phyloP scores from a whole-genome alignment of 2,888 invertebrate species.

The Macrostomum cliftonense region DNA sequence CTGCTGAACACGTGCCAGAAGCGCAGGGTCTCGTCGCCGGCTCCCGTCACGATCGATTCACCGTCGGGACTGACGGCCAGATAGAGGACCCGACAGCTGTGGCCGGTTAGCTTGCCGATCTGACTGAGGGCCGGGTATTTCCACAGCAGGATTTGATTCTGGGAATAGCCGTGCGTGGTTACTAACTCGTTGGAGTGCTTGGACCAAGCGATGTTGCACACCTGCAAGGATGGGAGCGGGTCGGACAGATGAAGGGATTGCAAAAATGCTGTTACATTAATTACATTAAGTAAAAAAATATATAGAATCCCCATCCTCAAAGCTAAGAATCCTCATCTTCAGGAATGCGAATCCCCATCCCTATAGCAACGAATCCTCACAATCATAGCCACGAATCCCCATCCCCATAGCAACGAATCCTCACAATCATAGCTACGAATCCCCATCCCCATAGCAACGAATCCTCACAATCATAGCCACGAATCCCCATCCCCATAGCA shows the following conservation, averaged over 20 bases:
- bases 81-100: constrained; percentile 82
- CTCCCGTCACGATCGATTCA: constrained; percentile 93
- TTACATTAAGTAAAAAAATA: too few species aligned
- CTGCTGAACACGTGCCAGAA: constrained; percentile 99
- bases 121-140: constrained; percentile 90
- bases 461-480: too few species aligned
- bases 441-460: too few species aligned
- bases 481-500: too few species aligned
- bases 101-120: constrained; percentile 87
- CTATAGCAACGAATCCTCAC: too few species aligned
- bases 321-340: too few species aligned
- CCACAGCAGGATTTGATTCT: constrained; percentile 96
- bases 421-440: too few species aligned
- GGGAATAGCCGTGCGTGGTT: constrained; percentile 91
- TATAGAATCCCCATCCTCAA: neutral
- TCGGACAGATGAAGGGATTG: too few species aligned
- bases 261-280: too few species aligned
- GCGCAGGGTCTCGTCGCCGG: constrained; percentile 86
- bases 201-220: constrained; percentile 94
- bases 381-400: too few species aligned
- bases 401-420: too few species aligned
- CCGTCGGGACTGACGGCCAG: constrained; percentile 90
- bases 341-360: too few species aligned
- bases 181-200: constrained; percentile 92
- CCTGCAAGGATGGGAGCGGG: constrained; percentile 29